Evolutionary conservation across 2,797 vertebrate species (phyloP).

Genomic region (Anisognathus igniventris): DNA sequence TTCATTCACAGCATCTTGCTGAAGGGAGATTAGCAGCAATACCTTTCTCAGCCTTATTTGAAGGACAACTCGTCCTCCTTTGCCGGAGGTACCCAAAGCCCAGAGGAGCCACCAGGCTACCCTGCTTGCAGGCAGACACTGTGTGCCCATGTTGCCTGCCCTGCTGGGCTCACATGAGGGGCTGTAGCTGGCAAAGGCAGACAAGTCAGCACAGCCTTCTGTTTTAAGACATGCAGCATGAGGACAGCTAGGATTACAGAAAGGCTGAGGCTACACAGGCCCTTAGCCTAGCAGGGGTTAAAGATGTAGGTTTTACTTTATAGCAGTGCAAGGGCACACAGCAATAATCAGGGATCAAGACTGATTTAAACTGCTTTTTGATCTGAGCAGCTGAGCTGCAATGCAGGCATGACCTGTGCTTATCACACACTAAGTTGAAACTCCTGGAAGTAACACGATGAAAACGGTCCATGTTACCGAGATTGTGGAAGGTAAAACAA

Average conservation of each 20-base stretch:
- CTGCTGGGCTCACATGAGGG: fast-evolving
- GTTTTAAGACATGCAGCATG: neutral
- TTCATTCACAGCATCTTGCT: neutral
- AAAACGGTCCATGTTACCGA: neutral
- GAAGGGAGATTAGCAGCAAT: neutral
- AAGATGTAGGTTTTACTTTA: neutral
- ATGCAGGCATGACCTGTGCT: neutral
- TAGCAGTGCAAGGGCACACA: neutral
- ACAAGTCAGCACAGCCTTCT: neutral
- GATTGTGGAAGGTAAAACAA: neutral
- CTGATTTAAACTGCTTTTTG: neutral
- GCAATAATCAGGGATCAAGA: neutral
- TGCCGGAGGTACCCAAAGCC: neutral
- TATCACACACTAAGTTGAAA: neutral
- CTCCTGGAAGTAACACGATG: neutral
- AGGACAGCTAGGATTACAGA: neutral
- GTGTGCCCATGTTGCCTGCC: neutral
- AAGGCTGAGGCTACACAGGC: fast-evolving
- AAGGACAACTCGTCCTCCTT: neutral
- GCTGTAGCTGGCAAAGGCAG: neutral
- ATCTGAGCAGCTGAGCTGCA: neutral
- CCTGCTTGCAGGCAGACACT: neutral
- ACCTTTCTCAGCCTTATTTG: neutral
- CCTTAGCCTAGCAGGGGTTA: neutral
- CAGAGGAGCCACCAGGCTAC: neutral